These are phyloP conservation scores for Oncorhynchus mykiss DNA, from an alignment of 2,113 vertebrate genomes.

Conservation along the genomic window DNA sequence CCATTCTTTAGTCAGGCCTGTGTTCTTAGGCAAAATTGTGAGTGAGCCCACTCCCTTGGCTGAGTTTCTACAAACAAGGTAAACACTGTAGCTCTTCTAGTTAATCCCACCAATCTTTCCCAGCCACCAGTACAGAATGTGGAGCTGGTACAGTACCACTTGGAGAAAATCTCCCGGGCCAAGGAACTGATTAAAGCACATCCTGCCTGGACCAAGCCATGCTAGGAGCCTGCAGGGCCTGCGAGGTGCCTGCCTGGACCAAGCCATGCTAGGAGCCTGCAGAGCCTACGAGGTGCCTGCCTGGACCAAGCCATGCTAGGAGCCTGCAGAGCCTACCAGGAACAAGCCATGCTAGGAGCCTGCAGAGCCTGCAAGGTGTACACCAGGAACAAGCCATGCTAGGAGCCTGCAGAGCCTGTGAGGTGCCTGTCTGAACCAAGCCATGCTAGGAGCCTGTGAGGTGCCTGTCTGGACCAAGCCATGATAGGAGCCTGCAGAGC, in stretches of 20 bases:
- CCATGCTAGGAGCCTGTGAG: too few relatives aligned
- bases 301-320: too few relatives aligned
- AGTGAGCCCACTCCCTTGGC: too few relatives aligned
- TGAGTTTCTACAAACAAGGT: conserved; percentile 39
- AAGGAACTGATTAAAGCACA: conserved; percentile 67
- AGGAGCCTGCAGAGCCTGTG: conserved; percentile 16
- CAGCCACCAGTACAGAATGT: conserved; percentile 3
- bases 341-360: conserved; percentile 53
- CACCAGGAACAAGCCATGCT: conserved; percentile 52
- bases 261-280: too few relatives aligned
- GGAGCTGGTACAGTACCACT: conserved; percentile 51
- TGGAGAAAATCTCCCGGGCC: conserved; percentile 48
- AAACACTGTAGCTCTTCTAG: conserved; percentile 40
- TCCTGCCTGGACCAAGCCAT: conserved; percentile 60
- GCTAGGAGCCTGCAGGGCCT: conserved; percentile 26
- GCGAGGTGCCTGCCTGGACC: too few relatives aligned
- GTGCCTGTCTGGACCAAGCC: conserved; percentile 55
- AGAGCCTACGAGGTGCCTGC: too few relatives aligned
- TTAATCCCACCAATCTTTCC: conserved; percentile 57
- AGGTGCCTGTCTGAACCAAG: too few relatives aligned
- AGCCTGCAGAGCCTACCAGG: background rate
- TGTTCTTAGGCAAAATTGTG: too few relatives aligned
- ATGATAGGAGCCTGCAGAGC: conserved; percentile 31
- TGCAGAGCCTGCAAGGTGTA: conserved; percentile 45
- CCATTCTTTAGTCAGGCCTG: too few relatives aligned